Evolutionary conservation across 2,113 vertebrate genomes (phyloP), one percentile per base, ranked within the genome.

Genomic region (Gallinago media): DNA sequence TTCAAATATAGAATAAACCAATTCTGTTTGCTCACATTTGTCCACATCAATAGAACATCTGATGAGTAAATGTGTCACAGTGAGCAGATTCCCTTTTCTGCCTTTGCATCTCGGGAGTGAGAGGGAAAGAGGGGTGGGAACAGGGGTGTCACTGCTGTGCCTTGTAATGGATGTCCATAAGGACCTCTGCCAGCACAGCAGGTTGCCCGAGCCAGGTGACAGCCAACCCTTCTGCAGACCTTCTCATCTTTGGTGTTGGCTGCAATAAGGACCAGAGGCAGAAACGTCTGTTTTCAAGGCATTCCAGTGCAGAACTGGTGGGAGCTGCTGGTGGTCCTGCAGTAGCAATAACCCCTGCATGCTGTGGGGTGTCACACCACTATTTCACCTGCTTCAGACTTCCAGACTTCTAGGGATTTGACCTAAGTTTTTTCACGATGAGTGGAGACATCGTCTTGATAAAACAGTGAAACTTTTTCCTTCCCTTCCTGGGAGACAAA

Each of bases 1-100:
- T 94, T 96, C 94, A 81, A 94, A 94, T 78, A 20, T 3, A 32
- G 22, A 47, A 34, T 84, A 95, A 97, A 94, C 25, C 86, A 79
- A 92, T 95, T 93, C 63, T 1, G 0, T 93, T 88, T 72, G 82
- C 50, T 84, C 73, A n/a, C 50, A 18, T 86, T 92, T 86, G 88
- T 93, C 88, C 44, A 18, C 44, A 91, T 65, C 95, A 86, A 87
- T 81, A 31, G 2, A 61, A n/a, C 1, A 1, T 52, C 65, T 90
- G 88, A 91, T 36, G 83, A 74, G 59, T 63, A 71, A 93, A 92
- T 61, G 21, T 78, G 83, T 76, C 82, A 50, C 56, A 61, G 79
- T 55, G 83, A 91, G 92, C 95, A 95, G 34, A 96, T 94, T 86
- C 47, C 44, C 34, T 44, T 32, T 65, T 32, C 50, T 80, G 49